Conservation (phyloP, 2,797 vertebrate genomes). For the Phrynocephalus guinanensis region DNA sequence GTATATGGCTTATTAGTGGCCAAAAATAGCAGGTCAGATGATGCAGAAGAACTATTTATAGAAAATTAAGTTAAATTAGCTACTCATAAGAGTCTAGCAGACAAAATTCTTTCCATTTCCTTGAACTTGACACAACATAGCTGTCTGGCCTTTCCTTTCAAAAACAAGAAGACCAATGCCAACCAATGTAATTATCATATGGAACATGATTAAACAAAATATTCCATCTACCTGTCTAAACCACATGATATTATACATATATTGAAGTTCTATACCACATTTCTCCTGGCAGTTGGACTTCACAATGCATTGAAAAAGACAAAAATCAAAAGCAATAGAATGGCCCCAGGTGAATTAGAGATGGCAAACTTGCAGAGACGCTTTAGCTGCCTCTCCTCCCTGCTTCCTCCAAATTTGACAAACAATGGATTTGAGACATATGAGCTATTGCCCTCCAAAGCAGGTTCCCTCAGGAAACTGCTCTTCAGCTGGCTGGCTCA, state of each 20-base stretch:
- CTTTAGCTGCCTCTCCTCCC: too few species aligned
- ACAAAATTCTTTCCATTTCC: conserved; percentile 46
- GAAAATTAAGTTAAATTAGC: conserved; percentile 69
- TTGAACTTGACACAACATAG: conserved; percentile 39
- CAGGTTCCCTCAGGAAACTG: too few species aligned
- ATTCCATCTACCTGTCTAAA: conserved; percentile 6
- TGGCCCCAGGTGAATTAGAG: too few species aligned
- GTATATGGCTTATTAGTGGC: conserved; percentile 49
- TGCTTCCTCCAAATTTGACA: too few species aligned
- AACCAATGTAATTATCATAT: not conserved
- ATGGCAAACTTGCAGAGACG: too few species aligned
- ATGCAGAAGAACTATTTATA: conserved; percentile 61
- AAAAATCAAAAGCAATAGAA: too few species aligned
- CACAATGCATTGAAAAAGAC: too few species aligned
- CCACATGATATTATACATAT: conserved; percentile 5
- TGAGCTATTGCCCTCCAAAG: too few species aligned
- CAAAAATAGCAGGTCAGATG: conserved; percentile 61
- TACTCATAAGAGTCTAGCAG: conserved; percentile 45
- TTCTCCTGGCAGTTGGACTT: too few species aligned
- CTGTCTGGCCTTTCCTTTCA: conserved; percentile 19
- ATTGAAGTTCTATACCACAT: too few species aligned
- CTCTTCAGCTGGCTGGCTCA: too few species aligned
- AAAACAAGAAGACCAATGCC: conserved; percentile 26
- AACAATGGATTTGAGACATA: too few species aligned
- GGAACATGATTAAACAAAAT: conserved; percentile 5